phyloP scores from a whole-genome alignment of 2,888 invertebrate genomes.

The Scaeva pyrastri region DNA sequence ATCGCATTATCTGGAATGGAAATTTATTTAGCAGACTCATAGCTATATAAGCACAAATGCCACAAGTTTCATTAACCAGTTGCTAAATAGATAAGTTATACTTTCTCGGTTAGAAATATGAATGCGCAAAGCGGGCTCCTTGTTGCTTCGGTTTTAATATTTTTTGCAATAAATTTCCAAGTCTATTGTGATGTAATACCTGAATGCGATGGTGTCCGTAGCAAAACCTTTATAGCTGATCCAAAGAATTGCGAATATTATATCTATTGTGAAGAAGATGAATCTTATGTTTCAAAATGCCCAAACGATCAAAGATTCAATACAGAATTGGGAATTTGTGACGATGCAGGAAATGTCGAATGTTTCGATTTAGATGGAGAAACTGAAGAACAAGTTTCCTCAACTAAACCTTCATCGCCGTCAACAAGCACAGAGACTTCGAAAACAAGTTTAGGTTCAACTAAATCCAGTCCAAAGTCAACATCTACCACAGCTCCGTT shows the following conservation, averaged over 20 bases:
- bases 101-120: background rate
- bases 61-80: background rate
- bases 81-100: background rate
- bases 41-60: constrained; percentile 22
- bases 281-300: constrained; percentile 79
- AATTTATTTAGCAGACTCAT: background rate
- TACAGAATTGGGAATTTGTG: constrained; percentile 78
- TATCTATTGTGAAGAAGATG: constrained; percentile 79
- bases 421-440: background rate
- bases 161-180: background rate
- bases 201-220: constrained; percentile 78
- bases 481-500: constrained; percentile 33
- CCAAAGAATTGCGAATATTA: constrained; percentile 79
- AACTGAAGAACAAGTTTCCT: background rate
- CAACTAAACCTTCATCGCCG: background rate
- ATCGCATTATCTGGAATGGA: constrained; percentile 3
- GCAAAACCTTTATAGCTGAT: constrained; percentile 76
- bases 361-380: constrained; percentile 1
- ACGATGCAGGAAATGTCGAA: constrained; percentile 78
- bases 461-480: constrained; percentile 20
- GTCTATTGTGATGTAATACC: constrained; percentile 75
- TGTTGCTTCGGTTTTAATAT: background rate
- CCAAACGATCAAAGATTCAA: constrained; percentile 80
- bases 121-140: constrained; percentile 11
- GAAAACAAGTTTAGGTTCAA: background rate